phyloP scores from a whole-genome alignment of 1,140 invertebrate species.

The Drosophila melanogaster region DNA sequence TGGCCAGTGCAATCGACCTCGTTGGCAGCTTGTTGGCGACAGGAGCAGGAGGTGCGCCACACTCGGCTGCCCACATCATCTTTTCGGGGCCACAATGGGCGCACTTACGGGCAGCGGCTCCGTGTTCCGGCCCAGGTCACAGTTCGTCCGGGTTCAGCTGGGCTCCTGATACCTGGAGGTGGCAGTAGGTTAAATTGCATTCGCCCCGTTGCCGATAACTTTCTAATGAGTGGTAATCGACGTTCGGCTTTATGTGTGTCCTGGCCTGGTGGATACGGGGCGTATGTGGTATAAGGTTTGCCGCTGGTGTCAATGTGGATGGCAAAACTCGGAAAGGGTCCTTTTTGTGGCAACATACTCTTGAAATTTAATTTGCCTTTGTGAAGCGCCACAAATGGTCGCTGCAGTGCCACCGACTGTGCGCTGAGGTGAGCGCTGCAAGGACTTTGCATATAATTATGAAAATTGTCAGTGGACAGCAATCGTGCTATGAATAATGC shows the following conservation, averaged over 20 bases:
- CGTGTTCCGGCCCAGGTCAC: constrained; percentile 15
- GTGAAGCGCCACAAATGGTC: constrained; percentile 10
- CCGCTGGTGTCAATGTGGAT: not conserved
- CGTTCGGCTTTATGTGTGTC: constrained; percentile 18
- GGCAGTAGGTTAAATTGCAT: constrained; percentile 47
- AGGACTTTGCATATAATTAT: constrained; percentile 53
- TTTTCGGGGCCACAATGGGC: constrained; percentile 43
- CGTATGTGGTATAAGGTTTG: too few species aligned
- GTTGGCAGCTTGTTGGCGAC: constrained; percentile 13
- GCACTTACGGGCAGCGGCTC: constrained; percentile 36
- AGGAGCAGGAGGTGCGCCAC: constrained; percentile 19
- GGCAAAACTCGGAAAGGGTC: not conserved
- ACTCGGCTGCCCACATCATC: constrained; percentile 65
- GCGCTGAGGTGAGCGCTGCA: constrained; percentile 42
- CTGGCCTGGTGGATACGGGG: not conserved
- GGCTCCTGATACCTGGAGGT: not conserved
- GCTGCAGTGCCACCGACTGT: not conserved
- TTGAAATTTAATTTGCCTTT: constrained; percentile 53
- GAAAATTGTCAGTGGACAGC: constrained; percentile 39
- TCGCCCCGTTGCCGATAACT: constrained; percentile 46
- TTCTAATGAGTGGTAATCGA: constrained; percentile 67
- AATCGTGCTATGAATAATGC: constrained; percentile 25
- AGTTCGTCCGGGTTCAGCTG: constrained; percentile 13
- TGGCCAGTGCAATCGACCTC: constrained; percentile 22
- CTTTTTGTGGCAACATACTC: constrained; percentile 51